Evolutionary conservation across 2,797 vertebrate genomes (phyloP).

Genomic region (Enoplosus armatus): DNA sequence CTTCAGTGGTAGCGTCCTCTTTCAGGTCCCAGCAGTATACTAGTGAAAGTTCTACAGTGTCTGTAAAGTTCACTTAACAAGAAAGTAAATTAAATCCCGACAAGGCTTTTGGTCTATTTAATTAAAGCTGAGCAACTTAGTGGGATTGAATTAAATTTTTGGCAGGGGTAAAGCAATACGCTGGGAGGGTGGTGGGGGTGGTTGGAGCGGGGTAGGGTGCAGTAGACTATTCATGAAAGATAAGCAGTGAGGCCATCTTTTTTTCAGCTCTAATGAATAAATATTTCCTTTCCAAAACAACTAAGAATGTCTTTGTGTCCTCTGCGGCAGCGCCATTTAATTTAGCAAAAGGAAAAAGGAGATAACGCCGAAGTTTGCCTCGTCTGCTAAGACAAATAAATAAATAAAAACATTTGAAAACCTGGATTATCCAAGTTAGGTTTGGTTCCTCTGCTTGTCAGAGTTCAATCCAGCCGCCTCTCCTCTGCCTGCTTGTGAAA

Average conservation of each 20-base stretch:
- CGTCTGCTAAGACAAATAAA: constrained; percentile 19
- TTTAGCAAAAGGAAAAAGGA: neutral
- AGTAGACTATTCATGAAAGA: constrained; percentile 63
- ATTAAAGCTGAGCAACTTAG: constrained; percentile 82
- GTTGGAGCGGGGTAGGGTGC: constrained; percentile 38
- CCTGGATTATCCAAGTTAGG: neutral
- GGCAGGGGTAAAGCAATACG: constrained; percentile 76
- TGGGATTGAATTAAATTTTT: constrained; percentile 83
- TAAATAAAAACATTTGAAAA: constrained; percentile 11
- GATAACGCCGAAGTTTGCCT: neutral
- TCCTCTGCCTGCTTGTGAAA: constrained; percentile 17
- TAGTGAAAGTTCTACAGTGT: constrained; percentile 63
- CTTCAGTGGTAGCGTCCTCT: neutral
- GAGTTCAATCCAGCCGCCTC: constrained; percentile 39
- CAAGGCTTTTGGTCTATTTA: constrained; percentile 77
- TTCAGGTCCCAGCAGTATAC: constrained; percentile 35
- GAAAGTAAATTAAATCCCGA: constrained; percentile 78
- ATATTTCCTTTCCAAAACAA: constrained; percentile 54
- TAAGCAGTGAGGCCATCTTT: constrained; percentile 56
- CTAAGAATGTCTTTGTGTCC: neutral
- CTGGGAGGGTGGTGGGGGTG: constrained; percentile 63
- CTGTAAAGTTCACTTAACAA: constrained; percentile 75
- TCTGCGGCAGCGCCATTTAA: constrained; percentile 2
- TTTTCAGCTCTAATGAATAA: constrained; percentile 15
- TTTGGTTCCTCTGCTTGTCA: constrained; percentile 25